A percentile compares a stretch with the other conserved stretches of the same genome.
phyloP scores from a whole-genome alignment of 2,797 vertebrate species.

The Pangasius sanitwongsei region DNA sequence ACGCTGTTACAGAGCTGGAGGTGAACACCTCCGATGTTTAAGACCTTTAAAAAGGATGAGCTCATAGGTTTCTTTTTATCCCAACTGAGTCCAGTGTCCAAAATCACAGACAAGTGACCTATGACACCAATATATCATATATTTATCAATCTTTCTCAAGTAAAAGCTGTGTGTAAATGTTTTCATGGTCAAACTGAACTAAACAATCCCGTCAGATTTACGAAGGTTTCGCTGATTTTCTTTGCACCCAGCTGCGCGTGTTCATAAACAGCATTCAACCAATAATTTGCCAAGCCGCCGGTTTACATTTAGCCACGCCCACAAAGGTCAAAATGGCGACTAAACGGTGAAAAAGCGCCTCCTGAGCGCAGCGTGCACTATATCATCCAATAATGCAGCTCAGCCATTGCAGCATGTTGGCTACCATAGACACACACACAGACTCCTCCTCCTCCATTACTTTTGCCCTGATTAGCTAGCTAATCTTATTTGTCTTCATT shows the following conservation, averaged over 20 bases:
- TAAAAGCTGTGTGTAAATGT: not conserved
- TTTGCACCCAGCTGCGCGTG: not conserved
- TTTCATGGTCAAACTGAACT: not conserved
- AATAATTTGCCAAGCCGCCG: not conserved
- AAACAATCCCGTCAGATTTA: not conserved
- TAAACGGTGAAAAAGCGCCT: not conserved
- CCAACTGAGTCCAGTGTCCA: not conserved
- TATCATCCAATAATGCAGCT: not conserved
- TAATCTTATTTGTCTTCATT: too few relatives aligned
- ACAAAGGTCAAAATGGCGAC: not conserved
- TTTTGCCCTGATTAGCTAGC: not conserved
- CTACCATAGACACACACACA: not conserved
- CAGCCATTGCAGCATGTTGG: not conserved
- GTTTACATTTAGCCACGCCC: not conserved
- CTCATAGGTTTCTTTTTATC: slow-evolving; percentile 30
- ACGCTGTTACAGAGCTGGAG: not conserved
- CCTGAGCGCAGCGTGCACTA: not conserved
- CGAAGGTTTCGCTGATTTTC: not conserved
- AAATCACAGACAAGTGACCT: not conserved
- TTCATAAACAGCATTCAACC: not conserved
- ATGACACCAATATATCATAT: too few relatives aligned
- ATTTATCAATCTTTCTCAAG: not conserved
- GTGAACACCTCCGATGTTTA: slow-evolving; percentile 46
- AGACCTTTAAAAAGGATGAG: slow-evolving; percentile 45
- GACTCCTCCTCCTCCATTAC: not conserved